phyloP scores from a whole-genome alignment of 2,113 vertebrate species.

The Nannospalax galili region DNA sequence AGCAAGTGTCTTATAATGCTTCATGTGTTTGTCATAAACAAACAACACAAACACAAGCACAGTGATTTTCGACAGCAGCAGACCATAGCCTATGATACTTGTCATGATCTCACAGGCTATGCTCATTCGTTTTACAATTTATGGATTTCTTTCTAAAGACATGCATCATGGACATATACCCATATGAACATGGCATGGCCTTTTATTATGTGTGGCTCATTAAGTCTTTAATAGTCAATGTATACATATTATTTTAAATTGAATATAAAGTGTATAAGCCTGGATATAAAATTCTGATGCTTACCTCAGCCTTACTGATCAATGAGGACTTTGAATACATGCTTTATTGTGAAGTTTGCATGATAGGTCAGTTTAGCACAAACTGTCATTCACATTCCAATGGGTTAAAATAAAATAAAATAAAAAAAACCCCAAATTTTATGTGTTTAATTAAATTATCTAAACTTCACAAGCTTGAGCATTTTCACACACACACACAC shows the following conservation, averaged over 20 bases:
- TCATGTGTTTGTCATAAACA: not conserved
- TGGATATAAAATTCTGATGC: not conserved
- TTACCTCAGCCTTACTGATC: not conserved
- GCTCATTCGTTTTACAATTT: not conserved
- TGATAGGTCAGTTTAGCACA: not conserved
- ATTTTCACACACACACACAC: not conserved
- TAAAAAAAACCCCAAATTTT: too few relatives aligned
- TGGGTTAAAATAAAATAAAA: constrained; percentile 25
- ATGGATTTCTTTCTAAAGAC: not conserved
- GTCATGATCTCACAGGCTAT: not conserved
- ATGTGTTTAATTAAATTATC: constrained; percentile 33
- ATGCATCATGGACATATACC: not conserved
- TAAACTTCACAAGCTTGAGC: not conserved
- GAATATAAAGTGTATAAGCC: not conserved
- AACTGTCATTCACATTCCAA: not conserved
- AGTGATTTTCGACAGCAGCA: not conserved
- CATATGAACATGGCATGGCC: not conserved
- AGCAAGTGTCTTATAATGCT: not conserved
- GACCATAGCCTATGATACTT: not conserved
- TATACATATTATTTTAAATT: not conserved
- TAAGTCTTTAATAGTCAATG: not conserved
- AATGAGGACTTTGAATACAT: not conserved
- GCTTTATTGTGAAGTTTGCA: not conserved
- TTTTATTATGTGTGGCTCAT: not conserved
- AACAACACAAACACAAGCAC: not conserved